Evolutionary conservation across 2,113 vertebrate species (phyloP), one percentile per base, ranked within the genome.

Genomic region (Nerophis ophidion): DNA sequence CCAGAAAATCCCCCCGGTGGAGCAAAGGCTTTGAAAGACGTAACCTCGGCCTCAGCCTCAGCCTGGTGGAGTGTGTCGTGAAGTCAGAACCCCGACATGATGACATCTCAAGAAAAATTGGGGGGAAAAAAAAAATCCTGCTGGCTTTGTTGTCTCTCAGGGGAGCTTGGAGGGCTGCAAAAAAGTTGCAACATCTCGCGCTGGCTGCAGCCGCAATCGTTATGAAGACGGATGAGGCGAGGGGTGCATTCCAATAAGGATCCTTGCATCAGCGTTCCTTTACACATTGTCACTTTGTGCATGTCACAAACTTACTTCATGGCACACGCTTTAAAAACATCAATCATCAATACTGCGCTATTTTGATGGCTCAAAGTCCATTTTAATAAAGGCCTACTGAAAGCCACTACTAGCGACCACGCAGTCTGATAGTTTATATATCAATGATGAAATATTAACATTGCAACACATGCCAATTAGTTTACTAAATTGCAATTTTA

Each of bases 101-200:
- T 62, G 15, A 57, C 68, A 65, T 58, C 35, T 16, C 4, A 4
- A 19, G 60, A 8, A 67, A 74, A 65, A 9, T n/a, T 19, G 55
- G 38, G 7, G 40, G 58, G 56, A 7, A 5, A 57, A 59, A 36
- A 54, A 26, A 61, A 47, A 71, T 57, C 59, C 62, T 60, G 68
- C 72, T 49, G 38, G 66, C 49, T 36, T 45, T 48, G 45, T 63
- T 71, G 26, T 68, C 50, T 70, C 60, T 42, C 53, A 46, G 13
- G 40, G 63, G 53, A 26, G 60, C 59, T 71, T 59, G 6, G 8
- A 42, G 55, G 63, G 63, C 26, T 2, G 60, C 61, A 7, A 26
- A 71, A 73, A 64, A 66, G 68, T 66, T 50, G 55, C 69, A 68
- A 60, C 66, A 62, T 69, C 17, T 72, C 61, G 63, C 8, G 60